Conservation (phyloP, 2,113 vertebrate species). For the Ptychochromis oligacanthus region DNA sequence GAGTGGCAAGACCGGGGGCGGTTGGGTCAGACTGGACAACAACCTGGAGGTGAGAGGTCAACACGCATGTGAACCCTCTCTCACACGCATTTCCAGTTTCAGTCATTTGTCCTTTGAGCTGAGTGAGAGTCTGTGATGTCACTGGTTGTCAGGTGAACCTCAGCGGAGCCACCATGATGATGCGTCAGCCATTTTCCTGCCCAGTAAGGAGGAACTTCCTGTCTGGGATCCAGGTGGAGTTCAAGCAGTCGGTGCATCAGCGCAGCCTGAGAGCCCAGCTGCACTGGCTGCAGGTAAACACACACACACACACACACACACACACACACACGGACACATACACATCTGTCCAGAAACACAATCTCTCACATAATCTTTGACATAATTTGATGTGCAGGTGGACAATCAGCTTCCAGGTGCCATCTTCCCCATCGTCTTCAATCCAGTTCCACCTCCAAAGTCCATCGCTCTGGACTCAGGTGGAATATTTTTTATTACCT, state of each 20-base stretch:
- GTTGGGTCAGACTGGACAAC: constrained; percentile 87
- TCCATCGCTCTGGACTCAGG: constrained; percentile 95
- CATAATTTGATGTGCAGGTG: constrained; percentile 77
- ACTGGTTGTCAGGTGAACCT: constrained; percentile 87
- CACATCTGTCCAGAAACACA: not conserved
- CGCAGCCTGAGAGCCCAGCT: constrained; percentile 91
- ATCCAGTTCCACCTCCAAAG: constrained; percentile 96
- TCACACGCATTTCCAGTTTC: not conserved
- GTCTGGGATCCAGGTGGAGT: constrained; percentile 92
- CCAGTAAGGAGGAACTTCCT: constrained; percentile 90
- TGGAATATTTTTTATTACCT: constrained; percentile 49
- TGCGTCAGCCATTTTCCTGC: constrained; percentile 86
- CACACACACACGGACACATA: not conserved
- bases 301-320: not conserved
- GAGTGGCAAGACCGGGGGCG: constrained; percentile 39
- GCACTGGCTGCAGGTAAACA: constrained; percentile 93
- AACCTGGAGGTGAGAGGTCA: constrained; percentile 85
- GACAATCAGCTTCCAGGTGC: constrained; percentile 95
- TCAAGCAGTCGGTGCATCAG: constrained; percentile 93
- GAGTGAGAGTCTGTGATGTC: constrained; percentile 19
- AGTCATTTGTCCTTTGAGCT: not conserved
- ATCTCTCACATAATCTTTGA: not conserved
- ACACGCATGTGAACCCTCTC: not conserved
- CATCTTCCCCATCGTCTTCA: constrained; percentile 94
- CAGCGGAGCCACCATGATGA: constrained; percentile 84